phyloP scores from a whole-genome alignment of 2,888 invertebrate species.

The Drosophila anceps region DNA sequence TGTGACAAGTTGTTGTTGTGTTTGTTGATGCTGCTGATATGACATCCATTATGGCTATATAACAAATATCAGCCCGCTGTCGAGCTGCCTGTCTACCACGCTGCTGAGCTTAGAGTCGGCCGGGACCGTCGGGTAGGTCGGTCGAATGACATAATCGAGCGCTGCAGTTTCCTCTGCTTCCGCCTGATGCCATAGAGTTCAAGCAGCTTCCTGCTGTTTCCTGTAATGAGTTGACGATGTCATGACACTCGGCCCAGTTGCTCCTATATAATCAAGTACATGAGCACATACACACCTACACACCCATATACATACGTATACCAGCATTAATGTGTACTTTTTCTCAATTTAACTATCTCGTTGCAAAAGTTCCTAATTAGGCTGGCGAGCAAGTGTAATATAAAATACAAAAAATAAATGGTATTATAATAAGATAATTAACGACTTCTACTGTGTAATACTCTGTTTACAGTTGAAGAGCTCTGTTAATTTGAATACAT shows the following conservation, averaged over 20 bases:
- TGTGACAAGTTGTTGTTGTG: slow-evolving; percentile 17
- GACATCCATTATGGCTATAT: slow-evolving; percentile 73
- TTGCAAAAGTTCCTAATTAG: slow-evolving; percentile 69
- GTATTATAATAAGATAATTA: neutral
- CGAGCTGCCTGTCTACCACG: neutral
- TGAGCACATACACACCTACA: neutral
- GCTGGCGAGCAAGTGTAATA: slow-evolving; percentile 24
- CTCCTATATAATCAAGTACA: slow-evolving; percentile 27
- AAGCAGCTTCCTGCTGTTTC: slow-evolving; percentile 49
- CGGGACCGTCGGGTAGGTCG: neutral
- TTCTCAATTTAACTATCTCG: slow-evolving; percentile 6
- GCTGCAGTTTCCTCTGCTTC: slow-evolving; percentile 75
- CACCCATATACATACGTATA: neutral
- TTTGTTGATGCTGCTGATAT: slow-evolving; percentile 64
- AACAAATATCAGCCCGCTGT: slow-evolving; percentile 53
- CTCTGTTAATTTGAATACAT: neutral
- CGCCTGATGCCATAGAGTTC: slow-evolving; percentile 39
- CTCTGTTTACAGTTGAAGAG: neutral
- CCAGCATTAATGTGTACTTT: slow-evolving; percentile 10
- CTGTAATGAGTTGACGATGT: slow-evolving; percentile 55
- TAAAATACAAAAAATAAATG: neutral
- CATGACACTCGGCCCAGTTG: slow-evolving; percentile 48
- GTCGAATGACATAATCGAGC: slow-evolving; percentile 75
- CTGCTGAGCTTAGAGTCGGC: neutral
- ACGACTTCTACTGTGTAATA: neutral